Base-by-base conservation (phyloP, 2,113 vertebrate genomes). In the Perca schrenkii region DNA sequence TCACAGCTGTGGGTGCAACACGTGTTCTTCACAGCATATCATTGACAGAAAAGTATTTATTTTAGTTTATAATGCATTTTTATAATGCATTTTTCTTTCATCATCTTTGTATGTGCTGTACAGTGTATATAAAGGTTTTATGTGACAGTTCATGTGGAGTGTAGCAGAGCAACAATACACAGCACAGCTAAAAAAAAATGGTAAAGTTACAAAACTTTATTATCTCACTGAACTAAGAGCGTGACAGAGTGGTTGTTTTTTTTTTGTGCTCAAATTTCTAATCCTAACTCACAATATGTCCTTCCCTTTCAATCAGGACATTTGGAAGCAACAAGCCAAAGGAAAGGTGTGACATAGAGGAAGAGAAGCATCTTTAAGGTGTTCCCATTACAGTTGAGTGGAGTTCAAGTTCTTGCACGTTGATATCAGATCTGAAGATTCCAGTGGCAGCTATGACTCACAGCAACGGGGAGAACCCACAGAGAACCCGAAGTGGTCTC, bases 381-480 rank as follows among this genome's bases (percentile, higher is more conserved):
- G 49, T 58, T 21, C 0, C 25, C 5, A 0, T 64, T 12, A 31
- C 47, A 57, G 19, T 19, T 7, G 1, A 43, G 34, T 11, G 25
- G 31, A 68, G 17, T 52, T 70, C 46, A 66, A 40, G 56, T 40
- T 68, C 40, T 7, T 43, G 31, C 12, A 57, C 10, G 0, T 66
- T 61, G 28, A 43, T 3, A 40, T 57, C 53, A 67, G 22, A 64
- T 65, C 54, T 74, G 19, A 62, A 77, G 43, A 52, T 21, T 80
- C 34, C 60, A 53, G 46, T 13, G 3, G 21, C 64, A 82, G 70
- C 82, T 40, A 99, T 99, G 97, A 96, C 97, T 66, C 97, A 97
- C 94, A 94, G 94, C 86, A 97, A 96, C 15, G 95, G 95, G 80
- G 98, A 98, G 89, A 96, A 97, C 78, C 91, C 95, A 25, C 93